A percentile compares a stretch with the other conserved stretches of the same genome.
Evolutionary conservation across 2,113 vertebrate species (phyloP).

Genomic region (Emydocephalus ijimae): DNA sequence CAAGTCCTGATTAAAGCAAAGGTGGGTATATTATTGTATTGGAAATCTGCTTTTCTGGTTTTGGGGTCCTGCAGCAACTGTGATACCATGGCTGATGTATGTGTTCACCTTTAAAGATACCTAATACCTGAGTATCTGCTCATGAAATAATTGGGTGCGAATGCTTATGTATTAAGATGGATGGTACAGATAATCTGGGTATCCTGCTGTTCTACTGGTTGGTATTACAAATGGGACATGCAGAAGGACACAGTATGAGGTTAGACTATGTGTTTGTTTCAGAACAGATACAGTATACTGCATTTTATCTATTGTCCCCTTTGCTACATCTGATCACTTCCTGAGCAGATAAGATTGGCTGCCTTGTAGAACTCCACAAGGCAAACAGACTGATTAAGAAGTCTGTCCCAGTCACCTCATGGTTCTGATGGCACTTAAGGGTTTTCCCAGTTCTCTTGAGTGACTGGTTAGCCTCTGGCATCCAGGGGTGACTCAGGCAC

Average conservation of each 20-base stretch:
- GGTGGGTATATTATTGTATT: background rate
- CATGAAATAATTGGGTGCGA: background rate
- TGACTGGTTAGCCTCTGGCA: background rate
- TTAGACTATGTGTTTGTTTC: background rate
- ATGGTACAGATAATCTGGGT: background rate
- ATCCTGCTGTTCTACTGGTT: background rate
- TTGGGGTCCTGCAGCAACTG: background rate
- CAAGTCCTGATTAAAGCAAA: background rate
- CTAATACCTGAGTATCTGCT: background rate
- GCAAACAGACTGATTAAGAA: background rate
- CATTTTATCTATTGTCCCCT: background rate
- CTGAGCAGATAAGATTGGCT: background rate
- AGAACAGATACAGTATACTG: background rate
- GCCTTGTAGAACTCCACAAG: background rate
- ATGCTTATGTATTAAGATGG: background rate
- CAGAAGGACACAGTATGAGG: background rate
- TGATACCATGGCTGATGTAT: background rate
- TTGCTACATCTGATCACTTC: background rate
- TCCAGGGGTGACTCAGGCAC: background rate
- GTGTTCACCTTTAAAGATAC: background rate
- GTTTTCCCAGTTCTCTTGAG: background rate
- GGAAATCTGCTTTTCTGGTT: background rate
- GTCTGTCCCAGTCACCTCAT: background rate
- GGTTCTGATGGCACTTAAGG: background rate
- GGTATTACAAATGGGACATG: background rate